These are phyloP conservation scores for Riparia riparia DNA, from an alignment of 2,113 vertebrate species.

Conservation along the genomic window DNA sequence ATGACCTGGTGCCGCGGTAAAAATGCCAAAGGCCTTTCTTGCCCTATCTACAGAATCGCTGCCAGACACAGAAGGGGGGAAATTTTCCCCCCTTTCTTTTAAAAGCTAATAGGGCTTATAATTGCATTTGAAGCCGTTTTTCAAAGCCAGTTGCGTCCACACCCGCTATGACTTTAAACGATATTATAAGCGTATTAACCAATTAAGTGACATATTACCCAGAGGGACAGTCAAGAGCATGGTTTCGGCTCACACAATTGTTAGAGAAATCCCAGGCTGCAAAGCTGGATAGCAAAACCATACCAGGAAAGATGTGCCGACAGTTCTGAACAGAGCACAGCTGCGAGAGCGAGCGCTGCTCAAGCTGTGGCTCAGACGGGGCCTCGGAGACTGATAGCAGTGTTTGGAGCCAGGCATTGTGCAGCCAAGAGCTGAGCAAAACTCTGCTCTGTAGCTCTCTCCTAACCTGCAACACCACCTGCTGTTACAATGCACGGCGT, in stretches of 20 bases:
- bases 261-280: constrained; percentile 49
- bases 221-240: constrained; percentile 22
- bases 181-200: constrained; percentile 32
- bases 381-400: constrained; percentile 14
- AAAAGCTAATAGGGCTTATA: constrained; percentile 11
- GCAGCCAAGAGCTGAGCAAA: neutral
- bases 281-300: constrained; percentile 1
- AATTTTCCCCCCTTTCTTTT: neutral
- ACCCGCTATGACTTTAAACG: neutral
- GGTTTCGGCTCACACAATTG: neutral
- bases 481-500: constrained; percentile 24
- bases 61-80: neutral
- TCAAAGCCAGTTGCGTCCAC: constrained; percentile 43
- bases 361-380: neutral
- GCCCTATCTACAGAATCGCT: neutral
- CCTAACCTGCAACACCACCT: constrained; percentile 72
- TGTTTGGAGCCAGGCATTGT: constrained; percentile 15
- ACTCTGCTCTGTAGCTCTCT: constrained; percentile 13
- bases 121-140: constrained; percentile 42
- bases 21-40: neutral
- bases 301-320: constrained; percentile 9
- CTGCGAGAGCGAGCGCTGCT: neutral
- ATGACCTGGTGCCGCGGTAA: rapidly evolving
- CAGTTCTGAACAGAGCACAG: constrained; percentile 1
- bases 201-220: constrained; percentile 57